These are phyloP conservation scores for Crypturellus tataupa DNA, from an alignment of 2,797 vertebrate species.

Conservation along the genomic window DNA sequence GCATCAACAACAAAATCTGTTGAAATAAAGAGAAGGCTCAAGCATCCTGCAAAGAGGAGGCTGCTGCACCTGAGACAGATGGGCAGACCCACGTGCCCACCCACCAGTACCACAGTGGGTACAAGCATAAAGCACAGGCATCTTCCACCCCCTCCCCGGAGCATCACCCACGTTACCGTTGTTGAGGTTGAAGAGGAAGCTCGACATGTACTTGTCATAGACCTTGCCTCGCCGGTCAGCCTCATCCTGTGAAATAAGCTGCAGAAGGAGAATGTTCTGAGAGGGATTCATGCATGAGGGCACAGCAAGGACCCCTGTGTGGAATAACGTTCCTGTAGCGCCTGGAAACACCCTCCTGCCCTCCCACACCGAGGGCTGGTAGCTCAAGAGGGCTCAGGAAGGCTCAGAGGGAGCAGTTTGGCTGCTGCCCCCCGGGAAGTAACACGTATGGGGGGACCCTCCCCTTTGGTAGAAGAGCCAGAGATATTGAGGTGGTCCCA, in stretches of 20 bases:
- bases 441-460: fast-evolving
- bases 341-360: neutral
- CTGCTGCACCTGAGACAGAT: fast-evolving
- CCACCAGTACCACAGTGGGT: neutral
- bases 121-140: neutral
- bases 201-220: slow-evolving; percentile 99
- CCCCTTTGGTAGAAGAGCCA: fast-evolving
- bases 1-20: slow-evolving; percentile 98
- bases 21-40: neutral
- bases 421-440: neutral
- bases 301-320: neutral
- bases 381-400: neutral
- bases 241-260: slow-evolving; percentile 98
- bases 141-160: neutral
- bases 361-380: neutral
- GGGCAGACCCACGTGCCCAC: neutral
- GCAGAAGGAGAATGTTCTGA: slow-evolving; percentile 30
- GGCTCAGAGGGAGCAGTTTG: neutral
- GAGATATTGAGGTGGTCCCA: neutral
- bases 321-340: fast-evolving
- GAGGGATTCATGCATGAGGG: neutral
- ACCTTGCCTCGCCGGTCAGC: slow-evolving; percentile 96
- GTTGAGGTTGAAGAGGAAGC: slow-evolving; percentile 99
- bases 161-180: slow-evolving; percentile 83
- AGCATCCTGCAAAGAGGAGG: neutral